These are phyloP conservation scores for Lateolabrax maculatus DNA, from an alignment of 2,797 vertebrate species.

Conservation along the genomic window DNA sequence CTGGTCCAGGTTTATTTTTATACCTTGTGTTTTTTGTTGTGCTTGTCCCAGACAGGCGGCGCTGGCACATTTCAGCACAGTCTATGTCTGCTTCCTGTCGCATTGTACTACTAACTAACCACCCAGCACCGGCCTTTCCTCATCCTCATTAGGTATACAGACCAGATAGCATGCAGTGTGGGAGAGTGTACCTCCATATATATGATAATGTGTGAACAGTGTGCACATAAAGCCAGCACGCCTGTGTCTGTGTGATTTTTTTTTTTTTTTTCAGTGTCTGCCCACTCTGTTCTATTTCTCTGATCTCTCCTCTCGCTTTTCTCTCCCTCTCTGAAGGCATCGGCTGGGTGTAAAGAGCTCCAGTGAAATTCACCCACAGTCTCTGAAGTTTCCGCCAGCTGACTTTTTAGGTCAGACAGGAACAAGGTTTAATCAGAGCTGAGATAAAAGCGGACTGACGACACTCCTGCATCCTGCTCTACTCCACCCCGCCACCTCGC, in stretches of 20 bases:
- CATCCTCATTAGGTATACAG: slow-evolving; percentile 47
- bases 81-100: slow-evolving; percentile 76
- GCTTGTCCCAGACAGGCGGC: slow-evolving; percentile 76
- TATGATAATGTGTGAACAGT: slow-evolving; percentile 42
- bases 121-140: slow-evolving; percentile 55
- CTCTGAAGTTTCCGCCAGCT: slow-evolving; percentile 82
- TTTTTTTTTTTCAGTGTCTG: slow-evolving; percentile 28
- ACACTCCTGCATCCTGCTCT: slow-evolving; percentile 64
- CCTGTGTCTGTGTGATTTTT: slow-evolving; percentile 29
- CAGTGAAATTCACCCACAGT: slow-evolving; percentile 66
- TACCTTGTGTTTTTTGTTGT: slow-evolving; percentile 71
- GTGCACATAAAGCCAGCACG: slow-evolving; percentile 33
- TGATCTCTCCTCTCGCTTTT: slow-evolving; percentile 59
- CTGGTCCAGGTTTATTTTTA: slow-evolving; percentile 74
- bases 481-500: slow-evolving; percentile 51
- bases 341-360: slow-evolving; percentile 61
- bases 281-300: slow-evolving; percentile 64
- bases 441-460: slow-evolving; percentile 78
- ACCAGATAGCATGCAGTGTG: slow-evolving; percentile 35
- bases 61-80: slow-evolving; percentile 74
- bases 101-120: slow-evolving; percentile 68
- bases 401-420: slow-evolving; percentile 83
- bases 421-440: slow-evolving; percentile 82
- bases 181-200: slow-evolving; percentile 42
- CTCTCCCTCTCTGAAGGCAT: slow-evolving; percentile 58